These are phyloP conservation scores for Spongilla lacustris DNA, from an alignment of 37 sponge, comb jelly and placozoan genomes.

Conservation along the genomic window DNA sequence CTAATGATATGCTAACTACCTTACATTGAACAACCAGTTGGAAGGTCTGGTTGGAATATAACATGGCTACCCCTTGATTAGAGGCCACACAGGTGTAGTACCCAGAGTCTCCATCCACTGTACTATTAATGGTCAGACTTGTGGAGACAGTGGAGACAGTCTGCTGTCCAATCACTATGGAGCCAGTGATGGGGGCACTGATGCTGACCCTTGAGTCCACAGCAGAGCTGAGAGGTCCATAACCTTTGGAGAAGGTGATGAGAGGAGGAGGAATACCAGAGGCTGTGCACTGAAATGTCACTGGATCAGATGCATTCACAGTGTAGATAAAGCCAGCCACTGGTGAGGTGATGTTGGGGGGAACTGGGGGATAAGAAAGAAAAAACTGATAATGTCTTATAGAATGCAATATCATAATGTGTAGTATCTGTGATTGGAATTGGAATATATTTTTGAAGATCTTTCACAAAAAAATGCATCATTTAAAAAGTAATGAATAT, in stretches of 20 bases:
- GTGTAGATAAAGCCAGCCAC: too few species aligned
- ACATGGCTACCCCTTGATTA: slow-evolving; percentile 12
- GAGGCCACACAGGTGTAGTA: slow-evolving; percentile 52
- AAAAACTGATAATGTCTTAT: background rate
- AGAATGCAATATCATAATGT: too few species aligned
- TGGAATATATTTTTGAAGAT: too few species aligned
- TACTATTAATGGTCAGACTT: background rate
- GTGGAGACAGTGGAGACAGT: background rate
- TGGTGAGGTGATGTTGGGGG: too few species aligned
- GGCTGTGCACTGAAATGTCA: slow-evolving; percentile 59
- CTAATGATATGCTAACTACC: background rate
- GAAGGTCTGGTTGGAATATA: slow-evolving; percentile 6
- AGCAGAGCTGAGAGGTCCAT: too few species aligned
- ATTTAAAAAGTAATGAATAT: too few species aligned
- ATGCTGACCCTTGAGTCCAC: too few species aligned
- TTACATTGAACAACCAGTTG: slow-evolving; percentile 38
- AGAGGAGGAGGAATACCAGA: slow-evolving; percentile 64
- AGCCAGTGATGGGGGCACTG: too few species aligned
- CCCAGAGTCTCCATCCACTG: slow-evolving; percentile 47
- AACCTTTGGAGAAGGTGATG: slow-evolving; percentile 42
- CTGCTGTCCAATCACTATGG: too few species aligned
- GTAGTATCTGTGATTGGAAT: too few species aligned
- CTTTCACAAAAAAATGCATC: too few species aligned
- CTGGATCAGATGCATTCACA: slow-evolving; percentile 31
- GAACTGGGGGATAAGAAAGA: too few species aligned